Conservation (phyloP, 2,797 vertebrate genomes). For the Poliocrania exsul region DNA sequence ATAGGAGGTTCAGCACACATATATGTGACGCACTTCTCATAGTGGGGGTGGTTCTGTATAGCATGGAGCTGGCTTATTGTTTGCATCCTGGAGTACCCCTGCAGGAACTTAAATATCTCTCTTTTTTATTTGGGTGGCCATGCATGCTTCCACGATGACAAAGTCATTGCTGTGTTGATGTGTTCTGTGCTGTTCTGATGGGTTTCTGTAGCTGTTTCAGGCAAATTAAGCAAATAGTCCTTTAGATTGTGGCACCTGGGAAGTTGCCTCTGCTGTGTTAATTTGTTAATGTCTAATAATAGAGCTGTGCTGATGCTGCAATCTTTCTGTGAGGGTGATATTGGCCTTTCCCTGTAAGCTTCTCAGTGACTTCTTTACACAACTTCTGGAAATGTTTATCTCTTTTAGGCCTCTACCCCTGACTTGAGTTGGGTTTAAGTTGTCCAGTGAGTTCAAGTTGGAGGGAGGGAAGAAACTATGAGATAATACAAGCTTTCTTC, state of each 20-base stretch:
- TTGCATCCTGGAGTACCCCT: neutral
- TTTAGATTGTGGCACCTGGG: neutral
- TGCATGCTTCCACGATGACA: neutral
- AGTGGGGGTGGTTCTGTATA: neutral
- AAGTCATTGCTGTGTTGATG: neutral
- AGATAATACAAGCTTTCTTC: neutral
- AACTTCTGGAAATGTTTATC: neutral
- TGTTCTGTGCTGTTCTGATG: neutral
- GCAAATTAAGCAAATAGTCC: neutral
- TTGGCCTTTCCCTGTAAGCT: neutral
- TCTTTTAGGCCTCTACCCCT: neutral
- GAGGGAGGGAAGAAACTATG: neutral
- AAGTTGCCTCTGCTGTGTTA: neutral
- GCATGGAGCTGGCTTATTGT: neutral
- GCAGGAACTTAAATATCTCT: neutral
- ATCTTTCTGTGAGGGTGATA: fast-evolving
- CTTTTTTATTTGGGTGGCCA: neutral
- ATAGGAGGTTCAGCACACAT: neutral
- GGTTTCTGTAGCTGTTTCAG: neutral
- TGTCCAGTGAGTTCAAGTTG: neutral
- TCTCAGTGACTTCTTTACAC: neutral
- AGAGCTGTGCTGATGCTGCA: neutral
- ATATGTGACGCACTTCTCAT: neutral
- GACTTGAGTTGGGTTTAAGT: neutral
- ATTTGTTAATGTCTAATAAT: neutral